Percentiles rank a stretch among this genome's conserved stretches.
phyloP scores from a whole-genome alignment of 2,113 vertebrate genomes.

The Pantherophis guttatus region DNA sequence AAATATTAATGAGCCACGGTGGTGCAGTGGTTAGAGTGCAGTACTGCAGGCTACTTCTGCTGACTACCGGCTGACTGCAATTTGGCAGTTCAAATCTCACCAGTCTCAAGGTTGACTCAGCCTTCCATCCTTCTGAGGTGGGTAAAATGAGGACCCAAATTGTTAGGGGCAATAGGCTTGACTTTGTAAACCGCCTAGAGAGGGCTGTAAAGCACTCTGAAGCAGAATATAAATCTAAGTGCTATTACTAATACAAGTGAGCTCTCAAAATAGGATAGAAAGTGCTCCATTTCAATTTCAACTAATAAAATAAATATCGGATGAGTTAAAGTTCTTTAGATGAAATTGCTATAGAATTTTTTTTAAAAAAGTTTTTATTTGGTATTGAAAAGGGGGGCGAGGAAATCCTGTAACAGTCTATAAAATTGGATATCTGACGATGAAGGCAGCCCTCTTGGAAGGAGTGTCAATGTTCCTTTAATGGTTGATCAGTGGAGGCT shows the following conservation, averaged over 20 bases:
- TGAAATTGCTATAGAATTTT: background rate
- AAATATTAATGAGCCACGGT: background rate
- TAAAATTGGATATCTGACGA: background rate
- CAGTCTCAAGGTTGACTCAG: no score
- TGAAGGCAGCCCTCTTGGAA: background rate
- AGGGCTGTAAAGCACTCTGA: no score
- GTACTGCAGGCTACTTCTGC: no score
- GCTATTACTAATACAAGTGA: background rate
- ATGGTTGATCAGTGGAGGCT: background rate
- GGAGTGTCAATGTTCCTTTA: background rate
- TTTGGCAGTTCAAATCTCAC: no score
- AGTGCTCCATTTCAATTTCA: background rate
- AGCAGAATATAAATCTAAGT: no score
- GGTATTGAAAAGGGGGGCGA: background rate
- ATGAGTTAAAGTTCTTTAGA: background rate
- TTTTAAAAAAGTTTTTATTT: background rate
- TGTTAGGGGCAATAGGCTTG: no score
- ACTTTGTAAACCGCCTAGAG: no score
- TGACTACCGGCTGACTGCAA: no score
- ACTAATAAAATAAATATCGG: background rate
- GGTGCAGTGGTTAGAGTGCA: no score
- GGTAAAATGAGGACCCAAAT: no score
- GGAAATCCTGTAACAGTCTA: background rate
- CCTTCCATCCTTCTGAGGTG: no score
- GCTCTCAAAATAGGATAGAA: background rate